Base-by-base conservation (phyloP, 92 coral and sea anemone genomes). In the Desmophyllum pertusum region DNA sequence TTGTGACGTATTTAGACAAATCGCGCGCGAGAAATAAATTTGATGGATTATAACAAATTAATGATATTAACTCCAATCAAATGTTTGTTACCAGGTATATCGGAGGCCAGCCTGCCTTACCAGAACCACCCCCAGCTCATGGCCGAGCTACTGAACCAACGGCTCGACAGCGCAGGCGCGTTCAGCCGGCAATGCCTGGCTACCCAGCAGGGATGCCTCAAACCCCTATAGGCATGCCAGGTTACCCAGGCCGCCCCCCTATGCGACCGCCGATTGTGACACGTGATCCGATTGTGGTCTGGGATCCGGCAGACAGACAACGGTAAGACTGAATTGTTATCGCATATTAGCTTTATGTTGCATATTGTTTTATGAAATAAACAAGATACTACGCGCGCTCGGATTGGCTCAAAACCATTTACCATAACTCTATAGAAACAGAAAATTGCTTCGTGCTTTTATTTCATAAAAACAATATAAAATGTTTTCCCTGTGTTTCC, bases 101-200 rank as follows among this genome's bases (percentile, higher is more conserved):
- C 33, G 92, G 95, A 72, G 90, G 94, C 30, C 82, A 91, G 17
- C 98, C 97, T 21, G 98, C 99, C 35, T 90, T 94, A 50, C 99
- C 98, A 21, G 98, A 96, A 81, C 98, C 98, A 10, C 88, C 99
- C 8, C 97, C 99, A 2, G 95, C 99, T 29, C 98, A 96, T 66
- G 99, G 99, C 73, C 92, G 99, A 65, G 99, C 99, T 17, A 88
- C 98, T 45, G 98, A 93, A 83, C 99, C 99, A 45, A 94, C 99
- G 30, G 93, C 99, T 21, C 78, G 99, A 62, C 99, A 96, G 67
- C 93, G 93, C 35, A 90, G 97, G 79, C 93, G 99, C 88, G 83
- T 94, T 50, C 85, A 75, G 35, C 76, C 95, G 50, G 81, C 96
- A 31, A 79, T 84, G 62, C 93, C 93, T 35, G 89, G 90, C 37